These are phyloP conservation scores for Mallotus villosus DNA, from an alignment of 2,797 vertebrate species.

Conservation along the genomic window DNA sequence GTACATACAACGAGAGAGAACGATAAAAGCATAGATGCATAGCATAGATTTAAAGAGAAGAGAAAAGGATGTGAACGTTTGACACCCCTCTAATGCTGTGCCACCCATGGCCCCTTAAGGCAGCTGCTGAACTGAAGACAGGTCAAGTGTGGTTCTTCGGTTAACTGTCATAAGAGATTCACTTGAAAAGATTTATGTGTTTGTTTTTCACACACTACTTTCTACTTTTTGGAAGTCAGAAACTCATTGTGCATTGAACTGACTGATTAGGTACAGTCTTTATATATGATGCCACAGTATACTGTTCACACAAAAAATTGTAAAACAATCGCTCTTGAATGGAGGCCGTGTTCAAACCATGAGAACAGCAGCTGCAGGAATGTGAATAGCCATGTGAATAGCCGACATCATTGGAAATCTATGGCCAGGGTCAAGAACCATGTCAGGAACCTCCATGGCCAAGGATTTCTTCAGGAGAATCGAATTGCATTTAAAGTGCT, in stretches of 20 bases:
- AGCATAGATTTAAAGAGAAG: too few species aligned
- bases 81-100: too few species aligned
- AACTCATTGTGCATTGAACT: background rate
- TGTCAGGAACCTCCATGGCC: slow-evolving; percentile 10
- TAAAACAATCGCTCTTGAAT: background rate
- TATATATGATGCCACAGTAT: too few species aligned
- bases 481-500: slow-evolving; percentile 28
- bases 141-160: too few species aligned
- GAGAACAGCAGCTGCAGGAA: background rate
- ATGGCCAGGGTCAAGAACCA: slow-evolving; percentile 20
- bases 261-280: too few species aligned
- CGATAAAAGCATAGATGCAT: too few species aligned
- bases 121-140: too few species aligned
- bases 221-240: background rate
- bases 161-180: background rate
- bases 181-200: background rate
- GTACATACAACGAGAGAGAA: too few species aligned
- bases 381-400: background rate
- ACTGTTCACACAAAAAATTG: too few species aligned
- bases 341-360: background rate
- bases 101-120: too few species aligned
- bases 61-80: too few species aligned
- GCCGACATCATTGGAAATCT: slow-evolving; percentile 28
- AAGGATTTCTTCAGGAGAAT: slow-evolving; percentile 22
- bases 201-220: background rate